Percentiles rank a stretch among this genome's conserved stretches.
phyloP scores from a whole-genome alignment of 1,140 invertebrate genomes.

The Drosophila punjabiensis region DNA sequence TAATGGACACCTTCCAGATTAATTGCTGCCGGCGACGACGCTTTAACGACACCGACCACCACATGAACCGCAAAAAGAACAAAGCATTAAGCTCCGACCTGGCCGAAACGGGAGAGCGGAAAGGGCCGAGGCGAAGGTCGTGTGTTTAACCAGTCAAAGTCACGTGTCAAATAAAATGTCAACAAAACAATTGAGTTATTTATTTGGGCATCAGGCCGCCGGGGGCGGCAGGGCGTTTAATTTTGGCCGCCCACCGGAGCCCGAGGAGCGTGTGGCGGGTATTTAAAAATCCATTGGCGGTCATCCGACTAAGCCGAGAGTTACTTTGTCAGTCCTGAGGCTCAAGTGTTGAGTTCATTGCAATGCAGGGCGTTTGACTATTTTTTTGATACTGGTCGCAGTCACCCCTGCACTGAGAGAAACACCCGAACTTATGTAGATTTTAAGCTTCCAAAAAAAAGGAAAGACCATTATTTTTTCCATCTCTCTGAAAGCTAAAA shows the following conservation, averaged over 20 bases:
- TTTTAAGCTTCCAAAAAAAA: not conserved
- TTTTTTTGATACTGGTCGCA: constrained; percentile 26
- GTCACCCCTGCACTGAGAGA: constrained; percentile 25
- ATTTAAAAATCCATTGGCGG: constrained; percentile 84
- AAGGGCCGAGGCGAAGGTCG: constrained; percentile 17
- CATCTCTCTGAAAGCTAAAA: no score
- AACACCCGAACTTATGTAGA: not conserved
- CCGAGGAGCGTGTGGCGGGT: constrained; percentile 63
- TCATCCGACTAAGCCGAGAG: constrained; percentile 73
- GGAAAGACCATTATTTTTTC: no score
- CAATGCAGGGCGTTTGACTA: constrained; percentile 61
- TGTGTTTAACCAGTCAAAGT: constrained; percentile 82
- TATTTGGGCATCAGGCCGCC: constrained; percentile 64
- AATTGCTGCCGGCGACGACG: constrained; percentile 64
- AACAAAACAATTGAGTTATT: constrained; percentile 84
- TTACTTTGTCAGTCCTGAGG: constrained; percentile 73
- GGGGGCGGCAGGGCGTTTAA: constrained; percentile 64
- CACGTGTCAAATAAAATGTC: constrained; percentile 84
- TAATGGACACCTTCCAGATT: constrained; percentile 83
- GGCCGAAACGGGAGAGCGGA: not conserved
- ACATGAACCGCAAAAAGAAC: constrained; percentile 84
- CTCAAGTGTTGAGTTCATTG: constrained; percentile 81
- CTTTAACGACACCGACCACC: constrained; percentile 52
- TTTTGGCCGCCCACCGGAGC: constrained; percentile 53
- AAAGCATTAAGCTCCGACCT: constrained; percentile 67